These are phyloP conservation scores for Bolinopsis microptera DNA, from an alignment of 37 sponge, comb jelly and placozoan species.

Conservation along the genomic window DNA sequence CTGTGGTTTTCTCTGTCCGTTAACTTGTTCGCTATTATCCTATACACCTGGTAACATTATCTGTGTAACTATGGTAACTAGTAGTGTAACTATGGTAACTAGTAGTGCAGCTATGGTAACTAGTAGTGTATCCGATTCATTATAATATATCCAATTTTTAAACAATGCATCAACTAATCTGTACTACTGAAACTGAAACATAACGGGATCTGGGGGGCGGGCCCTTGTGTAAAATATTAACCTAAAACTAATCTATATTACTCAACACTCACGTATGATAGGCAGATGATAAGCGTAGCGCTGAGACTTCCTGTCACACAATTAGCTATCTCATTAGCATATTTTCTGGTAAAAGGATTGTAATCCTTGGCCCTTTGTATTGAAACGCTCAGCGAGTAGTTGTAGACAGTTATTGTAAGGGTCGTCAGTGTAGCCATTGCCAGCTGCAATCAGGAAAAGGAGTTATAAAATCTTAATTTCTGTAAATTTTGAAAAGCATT, in stretches of 20 bases:
- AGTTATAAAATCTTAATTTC: neutral
- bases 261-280: slow-evolving; percentile 40
- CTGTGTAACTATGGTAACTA: too few species aligned
- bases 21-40: slow-evolving; percentile 24
- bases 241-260: too few species aligned
- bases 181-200: too few species aligned
- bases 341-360: slow-evolving; percentile 22
- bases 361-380: slow-evolving; percentile 9
- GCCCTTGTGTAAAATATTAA: too few species aligned
- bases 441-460: neutral
- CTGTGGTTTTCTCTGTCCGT: slow-evolving; percentile 40
- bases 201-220: too few species aligned
- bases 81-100: too few species aligned
- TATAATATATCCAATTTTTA: neutral
- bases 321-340: slow-evolving; percentile 48
- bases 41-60: slow-evolving; percentile 9
- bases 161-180: too few species aligned
- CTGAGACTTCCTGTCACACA: slow-evolving; percentile 4
- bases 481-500: neutral
- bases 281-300: neutral
- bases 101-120: too few species aligned
- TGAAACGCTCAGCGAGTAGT: slow-evolving; percentile 40
- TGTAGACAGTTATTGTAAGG: slow-evolving; percentile 40
- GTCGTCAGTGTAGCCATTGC: neutral
- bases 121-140: too few species aligned